Evolutionary conservation across 1,140 invertebrate species (phyloP).

Genomic region (Trachymyrmex septentrionalis): DNA sequence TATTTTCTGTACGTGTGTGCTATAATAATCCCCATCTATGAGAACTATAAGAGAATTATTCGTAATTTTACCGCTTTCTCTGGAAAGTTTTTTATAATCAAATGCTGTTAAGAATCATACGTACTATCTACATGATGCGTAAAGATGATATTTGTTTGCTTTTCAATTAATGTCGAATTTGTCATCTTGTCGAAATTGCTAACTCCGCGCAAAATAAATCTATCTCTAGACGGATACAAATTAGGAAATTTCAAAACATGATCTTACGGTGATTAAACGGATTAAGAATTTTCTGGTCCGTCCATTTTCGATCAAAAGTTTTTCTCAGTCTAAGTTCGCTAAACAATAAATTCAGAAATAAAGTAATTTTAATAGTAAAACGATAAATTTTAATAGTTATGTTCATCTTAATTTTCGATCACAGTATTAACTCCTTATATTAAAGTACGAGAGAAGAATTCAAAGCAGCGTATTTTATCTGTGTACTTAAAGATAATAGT

Average conservation of each 20-base stretch:
- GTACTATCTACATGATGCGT: background rate
- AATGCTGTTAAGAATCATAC: constrained; percentile 50
- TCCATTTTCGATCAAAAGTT: too few relatives aligned
- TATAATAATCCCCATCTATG: background rate
- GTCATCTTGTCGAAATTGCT: constrained; percentile 27
- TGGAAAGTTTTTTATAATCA: background rate
- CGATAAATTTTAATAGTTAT: background rate
- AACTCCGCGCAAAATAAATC: constrained; percentile 12
- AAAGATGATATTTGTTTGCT: constrained; percentile 11
- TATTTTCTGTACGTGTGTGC: background rate
- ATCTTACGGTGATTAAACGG: background rate
- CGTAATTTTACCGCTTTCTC: background rate
- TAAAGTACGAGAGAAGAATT: background rate
- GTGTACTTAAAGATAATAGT: background rate
- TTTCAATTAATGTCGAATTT: constrained; percentile 30
- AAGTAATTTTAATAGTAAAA: background rate
- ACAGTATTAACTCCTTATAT: background rate
- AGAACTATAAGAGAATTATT: background rate
- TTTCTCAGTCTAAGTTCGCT: background rate
- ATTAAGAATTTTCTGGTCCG: background rate
- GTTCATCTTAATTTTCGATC: background rate
- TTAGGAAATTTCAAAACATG: constrained; percentile 4
- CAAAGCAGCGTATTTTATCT: background rate
- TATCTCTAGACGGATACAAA: constrained; percentile 14
- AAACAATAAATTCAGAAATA: constrained; percentile 6